Base-by-base conservation (phyloP, 2,888 invertebrate species). In the Platycnemis pennipes region DNA sequence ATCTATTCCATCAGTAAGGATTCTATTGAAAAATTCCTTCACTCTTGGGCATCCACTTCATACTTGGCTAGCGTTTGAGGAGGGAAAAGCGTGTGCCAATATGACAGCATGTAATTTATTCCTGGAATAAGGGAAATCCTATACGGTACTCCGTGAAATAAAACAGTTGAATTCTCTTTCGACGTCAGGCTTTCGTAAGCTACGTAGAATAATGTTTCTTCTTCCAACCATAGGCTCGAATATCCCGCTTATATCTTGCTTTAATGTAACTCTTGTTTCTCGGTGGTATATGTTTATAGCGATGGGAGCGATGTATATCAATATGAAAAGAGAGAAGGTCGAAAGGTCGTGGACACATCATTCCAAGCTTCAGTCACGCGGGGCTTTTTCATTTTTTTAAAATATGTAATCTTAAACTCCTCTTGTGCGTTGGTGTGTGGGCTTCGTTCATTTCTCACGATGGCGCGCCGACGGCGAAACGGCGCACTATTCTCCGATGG, bases 241-340 rank as follows among this genome's bases (percentile, higher is more conserved):
- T 77, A 2, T 77, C 37, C 77, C 77, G 8, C 13, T 22, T 37
- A 77, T 37, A 13, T 77, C n/a, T 77, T 31, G 0, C 69, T 77
- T 37, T 11, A 77, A 37, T 77, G 37, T 4, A 77, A 37, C 31
- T 16, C 77, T 8, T 37, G 11, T n/a, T 1, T 37, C 77, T 31
- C 37, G 37, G 37, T 77, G 77, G 11, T 77, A 2, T 77, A 77
- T 37, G 77, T 77, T 77, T 77, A 77, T 37, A 37, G 77, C 77
- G 31, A 13, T 37, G 77, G 37, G 2, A 13, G 89, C 53, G 89
- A 89, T 89, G 56, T 89, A 56, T 89, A 56, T 89, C 89, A 56
- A 26, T 26, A 26, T 42, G 26, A 42, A 56, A 42, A 13, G 88
- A 13, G 88, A 88, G 11, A 45, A n/a, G 31, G 37, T 89, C 16